Evolutionary conservation across 2,888 invertebrate genomes (phyloP), one percentile per base, ranked within the genome.

Genomic region (Brenthis hecate): DNA sequence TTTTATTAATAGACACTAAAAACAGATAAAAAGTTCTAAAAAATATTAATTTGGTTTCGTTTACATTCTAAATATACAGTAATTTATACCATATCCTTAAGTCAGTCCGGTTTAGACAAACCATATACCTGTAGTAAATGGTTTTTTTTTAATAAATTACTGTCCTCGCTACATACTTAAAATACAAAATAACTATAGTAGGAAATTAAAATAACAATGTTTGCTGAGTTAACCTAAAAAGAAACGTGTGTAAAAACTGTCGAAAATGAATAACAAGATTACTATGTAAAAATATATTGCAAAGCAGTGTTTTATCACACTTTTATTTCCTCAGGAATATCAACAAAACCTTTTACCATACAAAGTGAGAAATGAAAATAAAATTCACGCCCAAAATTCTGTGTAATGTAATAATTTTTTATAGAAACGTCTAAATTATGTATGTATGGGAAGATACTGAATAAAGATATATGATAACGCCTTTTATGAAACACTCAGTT

Each of bases 391-490:
- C 32, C 32, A 62, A 62, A 62, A 53, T 19, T 62, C 53, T 19
- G 16, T 53, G 36, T 62, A 53, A 62, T 32, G 62, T 51, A 60
- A 43, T 62, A 62, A 53, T 36, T 51, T 51, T 54, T 56, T 56
- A 61, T 60, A 67, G 53, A 54, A 70, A 68, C 57, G 68, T 56
- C 36, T 32, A 65, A 68, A 70, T 70, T 70, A 70, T 70, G 67
- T 65, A 70, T 68, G 68, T 56, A 70, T 70, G 70, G 19, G 19
- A 19, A 70, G 70, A 68, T 62, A 16, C 53, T 60, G 60, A 53
- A 51, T 48, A 54, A 67, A 28, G 53, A 64, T 64, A 65, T 51
- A 61, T 11, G 66, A 36, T 19, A 11, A 16, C 47, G 43, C 51
- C 14, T 53, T 65, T 54, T 50, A 50, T 5, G 28, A 16, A 60